Evolutionary conservation across 1,140 invertebrate species (phyloP).

Genomic region (Dendrolimus kikuchii): DNA sequence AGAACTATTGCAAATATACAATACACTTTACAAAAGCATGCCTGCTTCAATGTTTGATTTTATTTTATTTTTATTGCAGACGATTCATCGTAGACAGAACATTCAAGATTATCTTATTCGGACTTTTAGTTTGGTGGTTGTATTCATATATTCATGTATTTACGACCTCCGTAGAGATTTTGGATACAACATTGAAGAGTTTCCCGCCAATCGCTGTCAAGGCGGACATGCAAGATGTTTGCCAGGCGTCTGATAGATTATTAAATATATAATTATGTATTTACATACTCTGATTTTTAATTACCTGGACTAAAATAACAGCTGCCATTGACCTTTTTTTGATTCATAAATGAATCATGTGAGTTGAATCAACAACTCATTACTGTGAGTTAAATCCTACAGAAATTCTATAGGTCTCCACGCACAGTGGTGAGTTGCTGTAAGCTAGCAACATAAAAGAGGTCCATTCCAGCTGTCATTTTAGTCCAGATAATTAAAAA

Average conservation of each 20-base stretch:
- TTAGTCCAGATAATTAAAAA: too few species aligned
- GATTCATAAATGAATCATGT: not conserved
- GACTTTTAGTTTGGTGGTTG: constrained; percentile 35
- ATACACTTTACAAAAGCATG: not conserved
- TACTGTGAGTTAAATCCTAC: too few species aligned
- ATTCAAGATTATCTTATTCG: constrained; percentile 25
- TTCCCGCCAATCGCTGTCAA: constrained; percentile 14
- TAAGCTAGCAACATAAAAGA: too few species aligned
- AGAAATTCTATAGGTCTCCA: too few species aligned
- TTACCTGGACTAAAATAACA: not conserved
- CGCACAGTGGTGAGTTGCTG: too few species aligned
- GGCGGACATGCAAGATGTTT: constrained; percentile 6
- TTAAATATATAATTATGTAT: not conserved
- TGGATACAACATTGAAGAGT: constrained; percentile 22
- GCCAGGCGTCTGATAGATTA: constrained; percentile 61
- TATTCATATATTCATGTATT: constrained; percentile 26
- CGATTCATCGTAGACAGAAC: constrained; percentile 39
- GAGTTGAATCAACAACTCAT: too few species aligned
- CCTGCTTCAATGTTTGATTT: too few species aligned
- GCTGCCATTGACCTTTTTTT: not conserved
- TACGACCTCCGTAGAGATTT: constrained; percentile 13
- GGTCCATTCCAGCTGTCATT: too few species aligned
- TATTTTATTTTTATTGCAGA: constrained; percentile 27
- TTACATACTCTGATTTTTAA: too few species aligned
- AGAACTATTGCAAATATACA: not conserved